Conservation (phyloP, 2,797 vertebrate genomes). For the Sarcophilus harrisii region DNA sequence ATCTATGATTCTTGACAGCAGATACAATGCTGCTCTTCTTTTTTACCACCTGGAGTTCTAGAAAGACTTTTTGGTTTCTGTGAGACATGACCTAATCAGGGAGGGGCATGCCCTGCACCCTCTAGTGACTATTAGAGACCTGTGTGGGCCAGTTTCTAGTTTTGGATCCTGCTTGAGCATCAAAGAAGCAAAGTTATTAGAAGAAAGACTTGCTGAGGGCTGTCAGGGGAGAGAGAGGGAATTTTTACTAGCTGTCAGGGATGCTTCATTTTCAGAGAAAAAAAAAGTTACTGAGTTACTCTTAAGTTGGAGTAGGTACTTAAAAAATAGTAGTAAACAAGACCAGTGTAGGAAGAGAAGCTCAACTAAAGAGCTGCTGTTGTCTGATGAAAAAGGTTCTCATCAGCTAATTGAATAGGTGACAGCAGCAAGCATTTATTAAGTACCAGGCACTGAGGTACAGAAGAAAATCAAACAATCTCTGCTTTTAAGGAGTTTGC, state of each 20-base stretch:
- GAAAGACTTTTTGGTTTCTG: slow-evolving; percentile 1
- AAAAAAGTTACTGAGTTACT: not conserved
- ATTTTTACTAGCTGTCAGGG: not conserved
- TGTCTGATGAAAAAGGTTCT: not conserved
- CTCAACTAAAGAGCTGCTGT: not conserved
- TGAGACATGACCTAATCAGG: slow-evolving; percentile 7
- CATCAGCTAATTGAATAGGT: not conserved
- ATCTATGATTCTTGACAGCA: not conserved
- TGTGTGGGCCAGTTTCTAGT: not conserved
- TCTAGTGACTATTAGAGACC: not conserved
- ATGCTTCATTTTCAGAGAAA: not conserved
- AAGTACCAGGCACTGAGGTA: not conserved
- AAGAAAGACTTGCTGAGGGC: not conserved
- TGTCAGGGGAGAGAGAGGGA: not conserved
- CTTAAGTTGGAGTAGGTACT: not conserved
- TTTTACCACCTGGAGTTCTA: not conserved
- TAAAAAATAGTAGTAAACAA: not conserved
- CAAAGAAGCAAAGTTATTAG: not conserved
- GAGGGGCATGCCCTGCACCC: not conserved
- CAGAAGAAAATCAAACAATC: not conserved
- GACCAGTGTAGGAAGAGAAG: not conserved
- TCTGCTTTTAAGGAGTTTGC: not conserved
- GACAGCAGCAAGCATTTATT: not conserved
- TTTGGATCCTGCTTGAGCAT: not conserved
- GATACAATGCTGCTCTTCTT: not conserved